Percentiles rank a stretch among this genome's conserved stretches.
Evolutionary conservation across 2,797 vertebrate species (phyloP).

Genomic region (Chiropotes sagulatus): DNA sequence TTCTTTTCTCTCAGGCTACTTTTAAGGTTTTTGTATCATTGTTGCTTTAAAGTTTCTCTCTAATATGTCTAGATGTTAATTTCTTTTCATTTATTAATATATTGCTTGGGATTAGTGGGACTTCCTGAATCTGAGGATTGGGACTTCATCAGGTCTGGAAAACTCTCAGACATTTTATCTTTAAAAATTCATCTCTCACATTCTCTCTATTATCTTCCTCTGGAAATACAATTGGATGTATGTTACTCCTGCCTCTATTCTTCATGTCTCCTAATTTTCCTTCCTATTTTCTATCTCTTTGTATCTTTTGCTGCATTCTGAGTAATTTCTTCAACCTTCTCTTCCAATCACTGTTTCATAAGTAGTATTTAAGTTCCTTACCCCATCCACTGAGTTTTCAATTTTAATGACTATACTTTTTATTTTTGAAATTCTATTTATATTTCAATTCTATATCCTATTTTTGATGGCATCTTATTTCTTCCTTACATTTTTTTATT

Average conservation of each 20-base stretch:
- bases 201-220: not conserved
- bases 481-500: not conserved
- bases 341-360: not conserved
- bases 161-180: conserved; percentile 4
- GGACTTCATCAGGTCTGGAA: conserved; percentile 24
- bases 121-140: not conserved
- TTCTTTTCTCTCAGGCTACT: conserved; percentile 16
- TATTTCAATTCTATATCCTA: not conserved
- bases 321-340: conserved; percentile 23
- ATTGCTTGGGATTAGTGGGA: not conserved
- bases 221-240: not conserved
- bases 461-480: conserved; percentile 13
- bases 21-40: conserved; percentile 5
- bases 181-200: not conserved
- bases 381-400: not conserved
- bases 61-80: not conserved
- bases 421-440: conserved; percentile 34
- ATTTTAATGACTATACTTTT: conserved; percentile 21
- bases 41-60: not conserved
- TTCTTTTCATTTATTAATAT: not conserved
- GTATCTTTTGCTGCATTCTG: not conserved
- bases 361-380: not conserved
- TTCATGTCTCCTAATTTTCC: not conserved
- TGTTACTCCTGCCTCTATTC: not conserved
- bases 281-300: conserved; percentile 6